Percentiles rank a stretch among this genome's conserved stretches.
Conservation (phyloP, 2,113 vertebrate genomes). For the Cisticola juncidis region DNA sequence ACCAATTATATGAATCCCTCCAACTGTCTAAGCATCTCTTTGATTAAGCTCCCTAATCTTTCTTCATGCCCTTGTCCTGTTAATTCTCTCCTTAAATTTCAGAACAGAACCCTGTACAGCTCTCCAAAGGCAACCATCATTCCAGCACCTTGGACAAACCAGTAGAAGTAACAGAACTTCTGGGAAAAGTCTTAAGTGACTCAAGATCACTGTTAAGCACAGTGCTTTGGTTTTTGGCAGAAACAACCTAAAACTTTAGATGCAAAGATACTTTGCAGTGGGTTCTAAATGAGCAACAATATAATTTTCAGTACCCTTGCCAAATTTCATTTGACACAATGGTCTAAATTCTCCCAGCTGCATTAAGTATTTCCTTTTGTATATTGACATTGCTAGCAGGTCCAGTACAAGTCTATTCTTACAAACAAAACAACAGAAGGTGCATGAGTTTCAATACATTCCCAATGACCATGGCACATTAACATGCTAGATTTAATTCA, state of each 20-base stretch:
- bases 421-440: not conserved
- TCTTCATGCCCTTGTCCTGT: not conserved
- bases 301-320: not conserved
- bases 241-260: not conserved
- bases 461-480: not conserved
- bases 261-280: not conserved
- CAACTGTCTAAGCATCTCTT: not conserved
- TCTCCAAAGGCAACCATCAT: not conserved
- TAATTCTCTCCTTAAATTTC: not conserved
- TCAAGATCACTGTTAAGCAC: not conserved
- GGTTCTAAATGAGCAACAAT: not conserved
- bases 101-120: not conserved
- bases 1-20: not conserved
- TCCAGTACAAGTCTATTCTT: not conserved
- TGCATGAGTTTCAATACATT: not conserved
- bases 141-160: not conserved
- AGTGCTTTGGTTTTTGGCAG: not conserved
- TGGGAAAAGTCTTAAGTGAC: not conserved
- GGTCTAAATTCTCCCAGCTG: not conserved
- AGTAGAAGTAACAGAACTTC: not conserved
- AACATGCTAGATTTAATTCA: not conserved
- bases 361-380: not conserved
- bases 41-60: not conserved
- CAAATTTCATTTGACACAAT: not conserved
- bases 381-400: not conserved